Conservation (phyloP, 2,797 vertebrate genomes). For the Girardinus metallicus region DNA sequence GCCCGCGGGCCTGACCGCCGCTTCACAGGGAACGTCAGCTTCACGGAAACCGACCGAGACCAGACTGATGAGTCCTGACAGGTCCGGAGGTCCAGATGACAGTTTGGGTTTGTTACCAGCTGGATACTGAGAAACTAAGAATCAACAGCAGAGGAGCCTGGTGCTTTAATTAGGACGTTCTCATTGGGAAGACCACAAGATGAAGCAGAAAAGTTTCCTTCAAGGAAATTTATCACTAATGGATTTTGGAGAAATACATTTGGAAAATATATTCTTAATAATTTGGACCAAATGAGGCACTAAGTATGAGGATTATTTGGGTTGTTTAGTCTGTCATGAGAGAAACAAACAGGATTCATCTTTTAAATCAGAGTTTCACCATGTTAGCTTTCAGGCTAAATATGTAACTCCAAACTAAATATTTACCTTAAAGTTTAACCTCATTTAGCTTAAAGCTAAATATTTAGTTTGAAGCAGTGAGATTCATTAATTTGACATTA, state of each 20-base stretch:
- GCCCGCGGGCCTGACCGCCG: background rate
- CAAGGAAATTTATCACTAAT: background rate
- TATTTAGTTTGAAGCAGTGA: no score
- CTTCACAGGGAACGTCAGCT: background rate
- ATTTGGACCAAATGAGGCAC: background rate
- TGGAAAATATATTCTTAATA: background rate
- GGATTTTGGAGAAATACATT: background rate
- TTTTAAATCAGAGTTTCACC: no score
- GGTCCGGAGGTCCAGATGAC: background rate
- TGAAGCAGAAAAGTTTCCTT: background rate
- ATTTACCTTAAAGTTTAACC: no score
- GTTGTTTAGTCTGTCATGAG: no score
- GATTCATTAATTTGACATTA: no score
- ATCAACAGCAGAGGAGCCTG: background rate
- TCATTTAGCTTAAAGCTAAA: no score
- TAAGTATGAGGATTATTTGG: background rate
- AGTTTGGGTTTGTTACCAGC: background rate
- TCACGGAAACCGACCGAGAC: background rate
- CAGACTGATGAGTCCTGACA: background rate
- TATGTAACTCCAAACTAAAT: no score
- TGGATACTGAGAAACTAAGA: background rate
- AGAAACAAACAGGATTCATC: no score
- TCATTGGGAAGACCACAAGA: background rate
- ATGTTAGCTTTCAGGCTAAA: no score
- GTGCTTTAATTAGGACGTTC: background rate